Evolutionary conservation across 2,888 invertebrate species (phyloP).

Genomic region (Eugnorisma glareosa): DNA sequence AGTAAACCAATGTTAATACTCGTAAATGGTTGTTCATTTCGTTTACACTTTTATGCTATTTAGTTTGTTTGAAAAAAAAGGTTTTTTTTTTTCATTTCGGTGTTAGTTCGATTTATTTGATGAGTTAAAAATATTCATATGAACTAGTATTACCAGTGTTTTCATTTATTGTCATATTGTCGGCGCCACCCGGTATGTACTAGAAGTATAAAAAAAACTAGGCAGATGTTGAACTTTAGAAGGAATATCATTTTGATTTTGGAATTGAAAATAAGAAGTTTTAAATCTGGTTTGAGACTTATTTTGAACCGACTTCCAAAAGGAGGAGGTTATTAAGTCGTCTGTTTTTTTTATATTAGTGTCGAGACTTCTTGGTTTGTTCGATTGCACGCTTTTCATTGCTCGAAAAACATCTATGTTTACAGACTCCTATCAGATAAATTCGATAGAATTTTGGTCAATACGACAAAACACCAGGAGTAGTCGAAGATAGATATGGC

Average conservation of each 20-base stretch:
- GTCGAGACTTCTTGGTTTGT: not conserved
- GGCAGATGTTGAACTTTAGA: not conserved
- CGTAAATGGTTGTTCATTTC: no score
- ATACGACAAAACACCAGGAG: conserved; percentile 51
- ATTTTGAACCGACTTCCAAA: no score
- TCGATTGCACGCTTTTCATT: not conserved
- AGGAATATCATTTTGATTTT: not conserved
- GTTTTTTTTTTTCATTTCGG: no score
- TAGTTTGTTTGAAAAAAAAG: no score
- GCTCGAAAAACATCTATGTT: not conserved
- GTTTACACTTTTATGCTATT: no score
- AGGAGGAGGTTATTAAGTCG: no score
- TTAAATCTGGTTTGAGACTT: not conserved
- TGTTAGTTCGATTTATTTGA: no score
- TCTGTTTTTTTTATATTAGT: no score
- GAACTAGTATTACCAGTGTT: no score
- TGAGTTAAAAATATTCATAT: no score
- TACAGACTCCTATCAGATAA: not conserved
- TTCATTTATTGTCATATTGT: no score
- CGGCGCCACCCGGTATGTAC: not conserved
- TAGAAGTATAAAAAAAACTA: not conserved
- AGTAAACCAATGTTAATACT: no score
- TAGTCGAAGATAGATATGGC: conserved; percentile 78
- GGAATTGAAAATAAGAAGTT: not conserved
- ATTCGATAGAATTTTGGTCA: conserved; percentile 30